Percentiles rank a stretch among this genome's conserved stretches.
Evolutionary conservation across 2,888 invertebrate species (phyloP).

Genomic region (Zelleria hepariella): DNA sequence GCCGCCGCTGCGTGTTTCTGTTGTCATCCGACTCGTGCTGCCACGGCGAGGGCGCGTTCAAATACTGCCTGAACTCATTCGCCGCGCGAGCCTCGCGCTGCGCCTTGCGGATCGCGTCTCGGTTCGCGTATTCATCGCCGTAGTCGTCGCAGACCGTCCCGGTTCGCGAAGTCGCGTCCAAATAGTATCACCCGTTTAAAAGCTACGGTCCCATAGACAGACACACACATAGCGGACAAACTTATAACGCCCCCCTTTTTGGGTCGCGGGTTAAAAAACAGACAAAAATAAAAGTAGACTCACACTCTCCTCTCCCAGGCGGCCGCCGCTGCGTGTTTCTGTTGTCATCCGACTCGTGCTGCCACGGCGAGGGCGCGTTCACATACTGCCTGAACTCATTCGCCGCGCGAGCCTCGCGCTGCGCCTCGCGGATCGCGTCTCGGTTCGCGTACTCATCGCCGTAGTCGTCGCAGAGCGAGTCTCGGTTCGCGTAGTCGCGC

Average conservation of each 20-base stretch:
- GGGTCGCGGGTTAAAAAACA: conserved; percentile 51
- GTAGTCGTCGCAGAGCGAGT: conserved; percentile 62
- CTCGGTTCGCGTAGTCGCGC: conserved; percentile 59
- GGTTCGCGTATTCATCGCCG: conserved; percentile 65
- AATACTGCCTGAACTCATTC: conserved; percentile 61
- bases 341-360: conserved; percentile 51
- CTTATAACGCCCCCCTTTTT: too few relatives aligned
- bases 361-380: conserved; percentile 56
- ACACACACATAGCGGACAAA: too few relatives aligned
- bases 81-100: conserved; percentile 51
- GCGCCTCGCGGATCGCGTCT: conserved; percentile 65
- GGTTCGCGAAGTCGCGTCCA: conserved; percentile 61
- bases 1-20: conserved; percentile 53
- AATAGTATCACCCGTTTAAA: too few relatives aligned
- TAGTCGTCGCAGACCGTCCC: conserved; percentile 61
- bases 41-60: conserved; percentile 57
- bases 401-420: conserved; percentile 49
- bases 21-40: conserved; percentile 55
- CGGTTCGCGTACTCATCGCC: conserved; percentile 67
- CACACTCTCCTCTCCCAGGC: conserved; percentile 40
- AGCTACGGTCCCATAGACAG: too few relatives aligned
- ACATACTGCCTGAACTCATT: conserved; percentile 64
- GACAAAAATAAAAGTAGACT: background rate
- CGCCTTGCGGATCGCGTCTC: conserved; percentile 66
- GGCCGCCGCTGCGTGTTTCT: conserved; percentile 56